Percentiles rank a stretch among this genome's conserved stretches.
Evolutionary conservation across 2,888 invertebrate genomes (phyloP).

Genomic region (Suillia variegata): DNA sequence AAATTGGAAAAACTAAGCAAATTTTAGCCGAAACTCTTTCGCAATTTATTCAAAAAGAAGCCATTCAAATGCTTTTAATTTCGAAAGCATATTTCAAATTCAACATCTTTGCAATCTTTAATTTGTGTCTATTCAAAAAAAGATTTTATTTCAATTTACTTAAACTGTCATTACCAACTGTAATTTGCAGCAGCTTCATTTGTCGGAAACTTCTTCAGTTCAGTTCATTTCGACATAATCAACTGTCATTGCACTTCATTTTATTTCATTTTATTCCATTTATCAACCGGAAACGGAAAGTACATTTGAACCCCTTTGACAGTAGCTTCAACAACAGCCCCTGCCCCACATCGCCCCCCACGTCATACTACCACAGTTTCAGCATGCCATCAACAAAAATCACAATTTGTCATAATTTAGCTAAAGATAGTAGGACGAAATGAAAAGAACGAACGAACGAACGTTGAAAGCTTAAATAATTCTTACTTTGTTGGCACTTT

Average conservation of each 20-base stretch:
- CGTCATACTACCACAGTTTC: not conserved
- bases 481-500: constrained; percentile 4
- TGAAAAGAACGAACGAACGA: not conserved
- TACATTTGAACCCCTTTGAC: not conserved
- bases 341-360: not conserved
- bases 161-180: too few relatives aligned
- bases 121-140: too few relatives aligned
- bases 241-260: not conserved
- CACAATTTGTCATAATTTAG: constrained; percentile 2
- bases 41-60: too few relatives aligned
- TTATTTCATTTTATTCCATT: not conserved
- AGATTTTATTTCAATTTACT: too few relatives aligned
- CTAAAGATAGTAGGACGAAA: not conserved
- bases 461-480: constrained; percentile 5
- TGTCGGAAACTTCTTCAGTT: not conserved
- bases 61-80: too few relatives aligned
- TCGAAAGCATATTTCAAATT: too few relatives aligned
- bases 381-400: not conserved
- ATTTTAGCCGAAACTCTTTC: too few relatives aligned
- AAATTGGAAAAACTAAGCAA: too few relatives aligned
- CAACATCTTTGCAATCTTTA: too few relatives aligned
- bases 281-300: not conserved
- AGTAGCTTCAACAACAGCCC: not conserved
- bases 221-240: not conserved
- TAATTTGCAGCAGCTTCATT: not conserved